phyloP scores from a whole-genome alignment of 2,888 invertebrate genomes.

The Tenodera sinensis region DNA sequence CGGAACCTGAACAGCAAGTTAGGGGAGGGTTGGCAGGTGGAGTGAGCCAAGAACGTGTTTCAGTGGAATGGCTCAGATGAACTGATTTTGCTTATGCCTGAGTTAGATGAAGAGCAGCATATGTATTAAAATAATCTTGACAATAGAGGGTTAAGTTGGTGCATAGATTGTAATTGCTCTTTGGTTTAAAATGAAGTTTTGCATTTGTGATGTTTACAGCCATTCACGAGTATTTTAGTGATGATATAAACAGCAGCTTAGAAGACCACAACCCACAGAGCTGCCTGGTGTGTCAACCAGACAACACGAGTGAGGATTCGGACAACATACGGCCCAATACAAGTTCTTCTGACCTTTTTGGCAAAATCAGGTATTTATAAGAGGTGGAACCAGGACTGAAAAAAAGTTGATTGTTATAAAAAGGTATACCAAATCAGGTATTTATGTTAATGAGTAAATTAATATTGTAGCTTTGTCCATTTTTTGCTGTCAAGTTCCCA shows the following conservation, averaged over 20 bases:
- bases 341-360: conserved; percentile 60
- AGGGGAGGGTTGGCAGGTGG: no score
- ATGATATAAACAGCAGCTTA: conserved; percentile 74
- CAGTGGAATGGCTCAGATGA: no score
- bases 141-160: no score
- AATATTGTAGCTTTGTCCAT: no score
- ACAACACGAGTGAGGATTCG: conserved; percentile 37
- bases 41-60: no score
- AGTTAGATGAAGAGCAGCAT: no score
- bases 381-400: no score
- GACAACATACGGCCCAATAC: conserved; percentile 33
- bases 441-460: not conserved
- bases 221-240: conserved; percentile 78
- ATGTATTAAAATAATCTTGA: no score
- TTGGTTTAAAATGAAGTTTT: not conserved
- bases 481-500: no score
- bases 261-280: conserved; percentile 78
- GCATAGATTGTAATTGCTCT: not conserved
- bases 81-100: no score
- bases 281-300: conserved; percentile 77
- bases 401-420: no score
- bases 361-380: conserved; percentile 60
- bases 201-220: conserved; percentile 43
- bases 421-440: conserved; percentile 64
- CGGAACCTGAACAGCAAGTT: no score